Percentiles rank a stretch among this genome's conserved stretches.
phyloP scores from a whole-genome alignment of 2,888 invertebrate species.

The Flexamia atlantica region DNA sequence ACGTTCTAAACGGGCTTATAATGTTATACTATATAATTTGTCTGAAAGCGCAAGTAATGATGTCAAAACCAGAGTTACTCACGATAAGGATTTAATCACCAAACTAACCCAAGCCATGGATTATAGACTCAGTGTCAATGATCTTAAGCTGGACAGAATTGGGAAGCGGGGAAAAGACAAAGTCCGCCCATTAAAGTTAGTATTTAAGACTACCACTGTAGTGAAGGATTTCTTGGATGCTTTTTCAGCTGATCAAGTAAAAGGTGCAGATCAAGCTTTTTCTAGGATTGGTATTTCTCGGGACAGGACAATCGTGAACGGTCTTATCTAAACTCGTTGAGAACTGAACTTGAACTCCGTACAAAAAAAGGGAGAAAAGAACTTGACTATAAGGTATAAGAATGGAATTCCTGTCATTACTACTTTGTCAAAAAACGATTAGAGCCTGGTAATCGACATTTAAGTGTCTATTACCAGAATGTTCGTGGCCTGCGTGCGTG shows the following conservation, averaged over 20 bases:
- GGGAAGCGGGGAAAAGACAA: neutral
- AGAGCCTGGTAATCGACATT: neutral
- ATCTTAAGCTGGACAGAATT: no score
- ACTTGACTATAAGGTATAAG: slow-evolving; percentile 13
- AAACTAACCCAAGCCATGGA: no score
- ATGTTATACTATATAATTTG: no score
- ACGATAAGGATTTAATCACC: no score
- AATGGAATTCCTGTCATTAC: slow-evolving; percentile 21
- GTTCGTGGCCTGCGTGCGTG: neutral
- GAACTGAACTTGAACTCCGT: neutral
- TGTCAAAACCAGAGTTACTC: no score
- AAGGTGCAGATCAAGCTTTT: neutral
- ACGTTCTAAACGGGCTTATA: no score
- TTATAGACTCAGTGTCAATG: no score
- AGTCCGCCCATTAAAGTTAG: neutral
- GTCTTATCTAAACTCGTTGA: neutral
- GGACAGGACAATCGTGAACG: slow-evolving; percentile 10
- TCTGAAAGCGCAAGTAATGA: no score
- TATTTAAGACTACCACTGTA: neutral
- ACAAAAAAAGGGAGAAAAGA: neutral
- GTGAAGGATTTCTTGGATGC: neutral
- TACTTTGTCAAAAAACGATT: slow-evolving; percentile 20
- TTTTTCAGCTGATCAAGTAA: neutral
- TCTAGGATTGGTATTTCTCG: neutral
- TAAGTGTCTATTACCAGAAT: slow-evolving; percentile 35